phyloP scores from a whole-genome alignment of 2,888 invertebrate species.

The Epinotia bilunana region DNA sequence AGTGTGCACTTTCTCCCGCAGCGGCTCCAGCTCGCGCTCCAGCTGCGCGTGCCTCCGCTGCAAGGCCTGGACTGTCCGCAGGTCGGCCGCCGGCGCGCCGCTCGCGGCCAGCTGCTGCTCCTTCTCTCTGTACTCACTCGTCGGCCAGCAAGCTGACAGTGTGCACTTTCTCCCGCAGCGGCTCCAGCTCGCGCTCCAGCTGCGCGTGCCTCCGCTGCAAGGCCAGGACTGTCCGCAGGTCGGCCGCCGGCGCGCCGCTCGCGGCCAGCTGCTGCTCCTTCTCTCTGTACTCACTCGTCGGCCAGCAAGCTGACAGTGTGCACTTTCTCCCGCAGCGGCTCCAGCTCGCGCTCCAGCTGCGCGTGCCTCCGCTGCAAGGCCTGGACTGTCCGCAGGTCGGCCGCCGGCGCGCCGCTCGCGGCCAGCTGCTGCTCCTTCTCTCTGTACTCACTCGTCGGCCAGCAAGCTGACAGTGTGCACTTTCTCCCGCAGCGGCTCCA shows the following conservation, averaged over 20 bases:
- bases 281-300: constrained; percentile 90
- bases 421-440: constrained; percentile 97
- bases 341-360: constrained; percentile 96
- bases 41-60: constrained; percentile 96
- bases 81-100: constrained; percentile 92
- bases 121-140: constrained; percentile 92
- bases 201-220: constrained; percentile 96
- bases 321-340: constrained; percentile 97
- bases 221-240: constrained; percentile 95
- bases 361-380: constrained; percentile 96
- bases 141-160: constrained; percentile 94
- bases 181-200: constrained; percentile 96
- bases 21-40: constrained; percentile 96
- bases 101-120: constrained; percentile 93
- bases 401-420: constrained; percentile 90
- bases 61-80: constrained; percentile 95
- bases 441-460: constrained; percentile 90
- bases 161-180: constrained; percentile 96
- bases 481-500: constrained; percentile 97
- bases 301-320: constrained; percentile 94
- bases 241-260: constrained; percentile 91
- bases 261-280: constrained; percentile 96
- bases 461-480: constrained; percentile 94
- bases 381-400: constrained; percentile 95
- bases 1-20: constrained; percentile 96